These are phyloP conservation scores for Alectoris magna DNA, from an alignment of 2,797 vertebrate genomes.

Conservation along the genomic window DNA sequence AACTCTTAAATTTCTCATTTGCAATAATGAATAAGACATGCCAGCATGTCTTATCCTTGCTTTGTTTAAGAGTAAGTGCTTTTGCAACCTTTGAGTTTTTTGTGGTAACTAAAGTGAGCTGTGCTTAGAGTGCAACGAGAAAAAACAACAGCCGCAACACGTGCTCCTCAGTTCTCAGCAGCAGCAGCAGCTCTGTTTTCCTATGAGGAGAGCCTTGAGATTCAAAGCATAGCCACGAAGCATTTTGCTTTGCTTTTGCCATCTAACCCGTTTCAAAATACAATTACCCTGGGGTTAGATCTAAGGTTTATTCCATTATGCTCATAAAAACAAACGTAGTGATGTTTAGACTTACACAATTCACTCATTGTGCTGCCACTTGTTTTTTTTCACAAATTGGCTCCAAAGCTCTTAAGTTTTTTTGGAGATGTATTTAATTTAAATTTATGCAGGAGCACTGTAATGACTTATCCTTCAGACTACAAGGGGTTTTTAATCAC, in stretches of 20 bases:
- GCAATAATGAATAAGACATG: neutral
- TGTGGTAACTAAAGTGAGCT: neutral
- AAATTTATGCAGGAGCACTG: slow-evolving; percentile 51
- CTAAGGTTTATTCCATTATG: slow-evolving; percentile 38
- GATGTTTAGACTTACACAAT: slow-evolving; percentile 42
- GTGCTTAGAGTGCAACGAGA: neutral
- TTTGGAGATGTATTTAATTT: slow-evolving; percentile 30
- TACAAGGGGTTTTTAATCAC: slow-evolving; percentile 53
- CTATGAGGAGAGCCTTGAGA: slow-evolving; percentile 49
- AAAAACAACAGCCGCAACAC: neutral
- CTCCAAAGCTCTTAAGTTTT: neutral
- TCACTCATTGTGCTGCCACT: slow-evolving; percentile 18
- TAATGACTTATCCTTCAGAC: slow-evolving; percentile 56
- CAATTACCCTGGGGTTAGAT: slow-evolving; percentile 55
- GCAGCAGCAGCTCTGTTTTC: slow-evolving; percentile 39
- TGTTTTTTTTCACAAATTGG: slow-evolving; percentile 21
- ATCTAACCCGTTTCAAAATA: slow-evolving; percentile 58
- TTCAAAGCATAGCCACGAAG: slow-evolving; percentile 55
- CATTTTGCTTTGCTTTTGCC: slow-evolving; percentile 50
- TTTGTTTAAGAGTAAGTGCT: neutral
- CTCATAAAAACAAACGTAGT: slow-evolving; percentile 46
- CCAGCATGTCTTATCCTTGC: neutral
- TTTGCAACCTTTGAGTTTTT: slow-evolving; percentile 10
- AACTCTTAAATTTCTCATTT: slow-evolving; percentile 27
- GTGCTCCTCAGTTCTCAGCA: neutral